These are phyloP conservation scores for Carabus problematicus DNA, from an alignment of 2,888 invertebrate species.

Conservation along the genomic window DNA sequence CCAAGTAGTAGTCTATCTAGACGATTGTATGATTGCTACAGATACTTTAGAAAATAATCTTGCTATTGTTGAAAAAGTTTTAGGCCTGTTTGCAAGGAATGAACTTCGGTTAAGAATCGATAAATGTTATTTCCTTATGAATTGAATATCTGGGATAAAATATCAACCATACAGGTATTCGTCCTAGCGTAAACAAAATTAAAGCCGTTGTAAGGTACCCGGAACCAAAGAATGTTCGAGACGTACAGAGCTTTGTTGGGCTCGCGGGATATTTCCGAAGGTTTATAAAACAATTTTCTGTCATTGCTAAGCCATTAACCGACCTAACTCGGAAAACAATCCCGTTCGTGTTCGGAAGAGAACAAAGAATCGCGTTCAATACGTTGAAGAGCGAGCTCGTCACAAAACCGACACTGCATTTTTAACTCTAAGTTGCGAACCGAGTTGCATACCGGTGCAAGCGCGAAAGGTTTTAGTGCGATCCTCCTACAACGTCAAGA, in stretches of 20 bases:
- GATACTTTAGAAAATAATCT: constrained; percentile 42
- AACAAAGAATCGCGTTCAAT: background rate
- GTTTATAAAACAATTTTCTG: constrained; percentile 14
- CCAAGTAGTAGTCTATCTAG: constrained; percentile 35
- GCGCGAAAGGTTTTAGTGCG: constrained; percentile 41
- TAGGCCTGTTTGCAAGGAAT: background rate
- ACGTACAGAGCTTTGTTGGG: constrained; percentile 12
- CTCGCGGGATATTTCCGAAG: constrained; percentile 12
- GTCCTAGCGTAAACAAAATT: constrained; percentile 7
- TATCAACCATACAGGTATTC: constrained; percentile 7
- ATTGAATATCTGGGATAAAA: constrained; percentile 12
- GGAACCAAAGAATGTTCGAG: constrained; percentile 8
- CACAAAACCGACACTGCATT: constrained; percentile 9
- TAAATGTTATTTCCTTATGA: background rate
- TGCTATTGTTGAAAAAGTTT: constrained; percentile 32
- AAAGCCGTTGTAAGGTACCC: constrained; percentile 20
- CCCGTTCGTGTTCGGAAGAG: background rate
- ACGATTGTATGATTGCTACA: constrained; percentile 35
- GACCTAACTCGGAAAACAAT: background rate
- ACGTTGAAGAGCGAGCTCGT: background rate
- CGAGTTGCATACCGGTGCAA: constrained; percentile 45
- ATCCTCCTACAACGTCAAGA: constrained; percentile 44
- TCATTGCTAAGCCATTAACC: constrained; percentile 13
- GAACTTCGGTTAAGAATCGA: background rate
- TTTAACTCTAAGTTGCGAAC: constrained; percentile 33